Base-by-base conservation (phyloP, 2,797 vertebrate genomes). In the Anguilla megastoma region DNA sequence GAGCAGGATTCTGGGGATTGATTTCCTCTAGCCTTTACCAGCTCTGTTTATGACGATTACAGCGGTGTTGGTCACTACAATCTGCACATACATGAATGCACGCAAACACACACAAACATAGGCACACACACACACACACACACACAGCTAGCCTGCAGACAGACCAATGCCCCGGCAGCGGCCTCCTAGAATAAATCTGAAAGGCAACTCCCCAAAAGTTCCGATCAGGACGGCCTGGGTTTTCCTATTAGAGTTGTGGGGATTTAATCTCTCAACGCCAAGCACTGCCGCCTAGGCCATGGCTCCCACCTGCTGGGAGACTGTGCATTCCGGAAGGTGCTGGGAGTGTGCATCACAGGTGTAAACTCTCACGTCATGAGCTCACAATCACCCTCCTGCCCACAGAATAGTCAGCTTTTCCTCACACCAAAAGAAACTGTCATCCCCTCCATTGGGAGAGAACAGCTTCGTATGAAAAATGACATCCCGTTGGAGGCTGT, bases 21-120 rank as follows among this genome's bases (percentile, higher is more conserved):
- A 41, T 66, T 66, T 58, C 24, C 60, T 50, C 41, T 24, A 41
- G 45, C 45, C 21, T 66, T 74, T 48, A 16, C 24, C 18, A 52
- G 45, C 50, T 63, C 36, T 50, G 48, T 86, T 86, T 86, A 30
- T 52, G 85, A 50, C 3, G 45, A 76, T 86, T 76, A 36, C 16
- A 33, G 4, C 14, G 30, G 18, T n/a, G 41, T 56, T 86, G 50
- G 33, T 71, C 85, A 86, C n/a, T 54, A 50, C 50, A 36, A 16
- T 56, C 69, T 8, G 45, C 45, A 76, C 21, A 69, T 41, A 18
- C 45, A 36, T 8, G 12, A 60, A 86, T 69, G 60, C 45, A 76
- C 2, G 9, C 79, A 76, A 4, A 21, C 41, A 45, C 6, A 80
- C 76, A 82, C 79, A 84, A 27, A 84, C 52, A 84, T 2, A 45